Evolutionary conservation across 2,113 vertebrate genomes (phyloP).

Genomic region (Melanostigma gelatinosum): DNA sequence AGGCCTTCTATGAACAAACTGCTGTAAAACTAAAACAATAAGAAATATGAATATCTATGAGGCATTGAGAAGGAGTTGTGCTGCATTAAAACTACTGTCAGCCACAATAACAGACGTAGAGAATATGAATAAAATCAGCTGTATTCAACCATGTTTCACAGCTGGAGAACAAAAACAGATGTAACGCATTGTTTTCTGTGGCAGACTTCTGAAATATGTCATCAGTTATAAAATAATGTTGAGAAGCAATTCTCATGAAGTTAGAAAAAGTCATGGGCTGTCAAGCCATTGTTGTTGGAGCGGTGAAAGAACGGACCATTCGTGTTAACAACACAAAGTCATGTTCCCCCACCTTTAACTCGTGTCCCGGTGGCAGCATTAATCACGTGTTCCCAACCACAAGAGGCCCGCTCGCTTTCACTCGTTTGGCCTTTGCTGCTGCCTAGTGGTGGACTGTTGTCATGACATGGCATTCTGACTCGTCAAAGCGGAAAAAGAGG

Average conservation of each 20-base stretch:
- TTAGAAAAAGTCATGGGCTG: background rate
- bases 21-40: background rate
- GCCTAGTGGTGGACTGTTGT: conserved; percentile 64
- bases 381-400: background rate
- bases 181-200: background rate
- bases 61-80: background rate
- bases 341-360: conserved; percentile 2
- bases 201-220: background rate
- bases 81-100: background rate
- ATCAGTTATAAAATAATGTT: background rate
- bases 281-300: background rate
- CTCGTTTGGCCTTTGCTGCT: conserved; percentile 66
- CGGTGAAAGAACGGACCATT: background rate
- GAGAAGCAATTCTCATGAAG: background rate
- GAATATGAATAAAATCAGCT: background rate
- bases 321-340: background rate
- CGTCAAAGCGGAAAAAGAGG: background rate
- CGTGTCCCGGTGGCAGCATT: background rate
- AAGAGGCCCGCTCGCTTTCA: background rate
- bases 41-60: background rate
- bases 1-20: too few relatives aligned
- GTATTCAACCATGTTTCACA: background rate
- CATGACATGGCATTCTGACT: conserved; percentile 2
- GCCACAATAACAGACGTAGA: background rate
- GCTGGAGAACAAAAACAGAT: background rate